phyloP scores from a whole-genome alignment of 1,140 invertebrate species.

The Berghia stephanieae region DNA sequence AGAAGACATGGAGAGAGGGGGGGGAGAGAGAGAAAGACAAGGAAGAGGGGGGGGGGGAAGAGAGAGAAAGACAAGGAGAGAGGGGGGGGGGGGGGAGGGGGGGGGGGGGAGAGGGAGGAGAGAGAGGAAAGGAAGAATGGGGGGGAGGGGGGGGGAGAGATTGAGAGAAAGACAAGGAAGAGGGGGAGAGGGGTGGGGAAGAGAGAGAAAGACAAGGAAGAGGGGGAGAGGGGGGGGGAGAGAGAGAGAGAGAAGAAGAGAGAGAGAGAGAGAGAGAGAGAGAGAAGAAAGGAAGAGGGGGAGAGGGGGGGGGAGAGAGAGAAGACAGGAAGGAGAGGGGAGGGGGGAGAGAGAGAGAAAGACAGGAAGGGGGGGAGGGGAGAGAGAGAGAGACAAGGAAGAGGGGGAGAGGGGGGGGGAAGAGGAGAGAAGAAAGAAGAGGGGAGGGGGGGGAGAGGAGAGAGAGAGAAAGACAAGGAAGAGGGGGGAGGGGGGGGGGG shows the following conservation, averaged over 20 bases:
- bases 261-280: constrained; percentile 12
- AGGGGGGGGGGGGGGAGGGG: no score
- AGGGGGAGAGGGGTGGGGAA: neutral
- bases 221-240: neutral
- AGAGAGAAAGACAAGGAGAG: no score
- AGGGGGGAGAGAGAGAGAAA: constrained; percentile 4
- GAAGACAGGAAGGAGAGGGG: neutral
- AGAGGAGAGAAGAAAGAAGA: neutral
- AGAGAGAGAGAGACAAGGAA: neutral
- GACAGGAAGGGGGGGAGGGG: neutral
- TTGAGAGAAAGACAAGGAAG: neutral
- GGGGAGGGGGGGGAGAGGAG: no score
- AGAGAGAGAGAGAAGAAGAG: neutral
- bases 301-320: neutral
- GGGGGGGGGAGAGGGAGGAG: neutral
- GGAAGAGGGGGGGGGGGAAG: no score
- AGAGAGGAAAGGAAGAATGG: neutral
- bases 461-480: no score
- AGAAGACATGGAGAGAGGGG: no score
- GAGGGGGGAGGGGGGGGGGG: no score
- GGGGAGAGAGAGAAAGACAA: no score
- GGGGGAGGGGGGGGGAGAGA: neutral
- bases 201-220: neutral
- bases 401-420: neutral
- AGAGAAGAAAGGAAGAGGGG: neutral